Percentiles rank a stretch among this genome's conserved stretches.
phyloP scores from a whole-genome alignment of 92 coral and sea anemone genomes.

The Siderastrea radians region DNA sequence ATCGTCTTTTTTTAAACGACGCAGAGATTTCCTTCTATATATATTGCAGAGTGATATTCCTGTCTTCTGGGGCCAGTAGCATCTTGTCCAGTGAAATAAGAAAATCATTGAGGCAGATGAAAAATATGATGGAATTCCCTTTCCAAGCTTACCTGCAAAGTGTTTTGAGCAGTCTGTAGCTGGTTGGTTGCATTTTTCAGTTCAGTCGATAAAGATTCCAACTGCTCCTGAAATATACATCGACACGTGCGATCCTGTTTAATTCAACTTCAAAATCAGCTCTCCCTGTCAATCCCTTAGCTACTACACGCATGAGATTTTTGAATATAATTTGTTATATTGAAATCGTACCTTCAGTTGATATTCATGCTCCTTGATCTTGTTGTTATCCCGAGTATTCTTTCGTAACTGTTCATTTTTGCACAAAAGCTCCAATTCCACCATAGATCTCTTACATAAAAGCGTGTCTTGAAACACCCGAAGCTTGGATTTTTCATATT shows the following conservation, averaged over 20 bases:
- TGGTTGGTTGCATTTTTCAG: slow-evolving; percentile 11
- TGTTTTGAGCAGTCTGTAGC: slow-evolving; percentile 23
- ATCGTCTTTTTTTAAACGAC: no score
- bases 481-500: slow-evolving; percentile 83
- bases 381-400: slow-evolving; percentile 54
- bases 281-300: neutral
- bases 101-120: neutral
- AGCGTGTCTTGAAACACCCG: slow-evolving; percentile 85
- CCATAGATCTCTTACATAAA: slow-evolving; percentile 75
- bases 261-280: neutral
- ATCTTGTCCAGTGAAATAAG: neutral
- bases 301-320: neutral
- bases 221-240: slow-evolving; percentile 29
- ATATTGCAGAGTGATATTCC: neutral
- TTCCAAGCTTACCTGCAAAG: slow-evolving; percentile 20
- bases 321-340: neutral
- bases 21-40: no score
- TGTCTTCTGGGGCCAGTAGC: neutral
- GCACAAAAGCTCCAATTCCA: slow-evolving; percentile 68
- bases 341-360: slow-evolving; percentile 40
- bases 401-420: slow-evolving; percentile 75
- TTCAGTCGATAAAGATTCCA: slow-evolving; percentile 29
- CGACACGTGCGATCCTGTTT: neutral
- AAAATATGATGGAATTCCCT: no score
- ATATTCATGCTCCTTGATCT: slow-evolving; percentile 15